Conservation (phyloP, 1,140 invertebrate species). For the Macrotrachela quadricornifera region DNA sequence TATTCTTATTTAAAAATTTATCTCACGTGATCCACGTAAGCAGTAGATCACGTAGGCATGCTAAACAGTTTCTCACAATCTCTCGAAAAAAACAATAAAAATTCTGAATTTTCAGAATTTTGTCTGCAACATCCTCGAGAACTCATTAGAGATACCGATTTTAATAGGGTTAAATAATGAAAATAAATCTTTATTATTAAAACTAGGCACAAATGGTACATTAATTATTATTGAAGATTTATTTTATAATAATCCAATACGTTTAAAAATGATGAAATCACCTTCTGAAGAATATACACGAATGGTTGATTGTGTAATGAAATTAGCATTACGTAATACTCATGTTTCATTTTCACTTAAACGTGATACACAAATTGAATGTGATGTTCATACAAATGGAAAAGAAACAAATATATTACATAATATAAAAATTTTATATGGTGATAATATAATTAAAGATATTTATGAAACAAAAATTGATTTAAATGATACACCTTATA, state of each 20-base stretch:
- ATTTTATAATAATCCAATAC: conserved; percentile 73
- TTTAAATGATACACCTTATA: conserved; percentile 35
- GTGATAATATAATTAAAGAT: conserved; percentile 42
- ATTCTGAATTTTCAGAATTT: too few relatives aligned
- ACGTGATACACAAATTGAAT: conserved; percentile 33
- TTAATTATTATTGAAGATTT: conserved; percentile 55
- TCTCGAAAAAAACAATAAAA: too few relatives aligned
- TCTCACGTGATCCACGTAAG: too few relatives aligned
- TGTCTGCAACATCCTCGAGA: too few relatives aligned
- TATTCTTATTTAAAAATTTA: too few relatives aligned
- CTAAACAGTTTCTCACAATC: too few relatives aligned
- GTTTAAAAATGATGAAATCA: conserved; percentile 51
- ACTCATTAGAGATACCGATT: too few relatives aligned
- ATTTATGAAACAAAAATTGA: conserved; percentile 45
- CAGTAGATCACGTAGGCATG: too few relatives aligned
- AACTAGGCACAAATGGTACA: conserved; percentile 20
- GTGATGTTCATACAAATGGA: conserved; percentile 20
- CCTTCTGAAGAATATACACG: conserved; percentile 58
- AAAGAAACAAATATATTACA: conserved; percentile 35
- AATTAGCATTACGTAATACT: conserved; percentile 57
- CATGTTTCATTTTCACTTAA: conserved; percentile 61
- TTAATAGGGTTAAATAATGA: too few relatives aligned
- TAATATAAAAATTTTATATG: conserved; percentile 57
- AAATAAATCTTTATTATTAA: background rate
- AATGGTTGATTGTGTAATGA: conserved; percentile 21